phyloP scores from a whole-genome alignment of 2,113 vertebrate species.

The Phoenicopterus ruber region DNA sequence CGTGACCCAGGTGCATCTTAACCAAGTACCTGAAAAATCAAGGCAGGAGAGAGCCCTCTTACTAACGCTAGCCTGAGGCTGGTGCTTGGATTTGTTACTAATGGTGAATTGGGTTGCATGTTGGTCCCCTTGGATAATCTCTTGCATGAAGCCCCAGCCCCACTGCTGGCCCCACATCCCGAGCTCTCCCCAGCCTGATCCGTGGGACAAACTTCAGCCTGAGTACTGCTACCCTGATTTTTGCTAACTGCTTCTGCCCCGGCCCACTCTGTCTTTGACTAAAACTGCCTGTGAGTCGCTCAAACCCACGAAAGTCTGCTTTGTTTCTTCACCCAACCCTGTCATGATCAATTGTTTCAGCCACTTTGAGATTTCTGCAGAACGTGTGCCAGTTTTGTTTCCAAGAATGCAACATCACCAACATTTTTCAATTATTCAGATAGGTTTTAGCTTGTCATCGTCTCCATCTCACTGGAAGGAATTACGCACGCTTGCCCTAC shows the following conservation, averaged over 20 bases:
- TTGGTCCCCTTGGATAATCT: not conserved
- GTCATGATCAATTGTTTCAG: constrained; percentile 34
- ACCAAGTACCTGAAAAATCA: not conserved
- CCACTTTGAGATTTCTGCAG: not conserved
- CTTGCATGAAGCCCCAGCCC: not conserved
- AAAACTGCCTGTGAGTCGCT: not conserved
- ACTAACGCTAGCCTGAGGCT: not conserved
- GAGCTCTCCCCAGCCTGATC: not conserved
- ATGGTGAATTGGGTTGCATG: accelerated
- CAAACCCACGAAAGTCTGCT: not conserved
- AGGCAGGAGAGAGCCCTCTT: not conserved
- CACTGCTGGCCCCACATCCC: accelerated
- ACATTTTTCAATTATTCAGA: constrained; percentile 45
- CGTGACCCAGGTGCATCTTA: accelerated
- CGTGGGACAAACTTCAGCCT: not conserved
- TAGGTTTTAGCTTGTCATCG: constrained; percentile 36
- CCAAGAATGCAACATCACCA: constrained; percentile 30
- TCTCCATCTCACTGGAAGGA: constrained; percentile 12
- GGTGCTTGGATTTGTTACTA: not conserved
- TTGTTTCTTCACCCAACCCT: not conserved
- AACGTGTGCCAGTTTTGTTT: constrained; percentile 40
- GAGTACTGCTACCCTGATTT: not conserved
- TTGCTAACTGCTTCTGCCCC: not conserved
- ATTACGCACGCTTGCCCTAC: not conserved
- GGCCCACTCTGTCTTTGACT: not conserved